A percentile compares a stretch with the other conserved stretches of the same genome.
Conservation (phyloP, 2,888 invertebrate species). For the Agrotis segetum region DNA sequence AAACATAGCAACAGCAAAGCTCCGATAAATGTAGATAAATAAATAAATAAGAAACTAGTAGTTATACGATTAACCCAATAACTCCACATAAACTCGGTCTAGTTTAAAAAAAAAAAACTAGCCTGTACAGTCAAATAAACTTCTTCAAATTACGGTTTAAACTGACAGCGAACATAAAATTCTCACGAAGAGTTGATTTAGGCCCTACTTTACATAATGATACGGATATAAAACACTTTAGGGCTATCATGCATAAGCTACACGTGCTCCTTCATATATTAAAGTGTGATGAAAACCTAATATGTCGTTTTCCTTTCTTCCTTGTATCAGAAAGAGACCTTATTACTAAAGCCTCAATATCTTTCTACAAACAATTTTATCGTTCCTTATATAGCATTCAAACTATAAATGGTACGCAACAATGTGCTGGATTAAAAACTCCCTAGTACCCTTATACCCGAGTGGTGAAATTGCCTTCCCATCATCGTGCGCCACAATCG, state of each 20-base stretch:
- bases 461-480: conserved; percentile 43
- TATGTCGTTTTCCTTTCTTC: conserved; percentile 20
- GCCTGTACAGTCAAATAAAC: conserved; percentile 45
- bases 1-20: not conserved
- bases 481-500: conserved; percentile 20
- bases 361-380: not conserved
- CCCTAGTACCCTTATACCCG: conserved; percentile 22
- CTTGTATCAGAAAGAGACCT: not conserved
- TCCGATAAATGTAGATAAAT: too few relatives aligned
- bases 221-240: conserved; percentile 74
- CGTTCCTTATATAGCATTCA: not conserved
- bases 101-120: conserved; percentile 36
- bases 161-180: conserved; percentile 81
- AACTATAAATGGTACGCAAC: conserved; percentile 38
- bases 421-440: conserved; percentile 41
- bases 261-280: conserved; percentile 68
- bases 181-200: conserved; percentile 83
- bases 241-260: conserved; percentile 46
- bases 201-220: conserved; percentile 85
- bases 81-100: conserved; percentile 3
- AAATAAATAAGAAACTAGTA: too few relatives aligned
- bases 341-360: not conserved
- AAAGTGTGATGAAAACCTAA: conserved; percentile 59
- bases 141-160: conserved; percentile 69
- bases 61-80: not conserved